phyloP scores from a whole-genome alignment of 2,888 invertebrate species.

The Falcaria lacertinaria region DNA sequence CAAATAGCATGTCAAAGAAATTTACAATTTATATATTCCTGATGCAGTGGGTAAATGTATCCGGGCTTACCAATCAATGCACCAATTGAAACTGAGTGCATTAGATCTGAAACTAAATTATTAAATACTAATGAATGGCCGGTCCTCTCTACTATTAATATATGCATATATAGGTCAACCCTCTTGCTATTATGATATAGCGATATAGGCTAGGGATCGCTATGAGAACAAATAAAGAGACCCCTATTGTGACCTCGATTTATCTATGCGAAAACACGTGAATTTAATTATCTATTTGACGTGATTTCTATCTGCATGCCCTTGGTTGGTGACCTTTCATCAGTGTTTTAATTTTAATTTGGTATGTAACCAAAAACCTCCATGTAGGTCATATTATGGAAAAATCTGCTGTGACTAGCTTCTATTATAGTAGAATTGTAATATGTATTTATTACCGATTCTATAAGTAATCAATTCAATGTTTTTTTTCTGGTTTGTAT shows the following conservation, averaged over 20 bases:
- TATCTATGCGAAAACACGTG: neutral
- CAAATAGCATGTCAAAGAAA: neutral
- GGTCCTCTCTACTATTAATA: neutral
- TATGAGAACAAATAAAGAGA: neutral
- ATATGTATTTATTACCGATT: no score
- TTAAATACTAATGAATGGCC: neutral
- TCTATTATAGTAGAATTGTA: no score
- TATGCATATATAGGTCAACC: neutral
- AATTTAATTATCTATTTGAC: neutral
- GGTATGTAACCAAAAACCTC: no score
- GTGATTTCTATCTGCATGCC: neutral
- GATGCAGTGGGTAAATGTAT: neutral
- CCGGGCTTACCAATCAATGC: constrained; percentile 5
- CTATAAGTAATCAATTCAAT: no score
- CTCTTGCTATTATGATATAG: neutral
- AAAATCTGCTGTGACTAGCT: no score
- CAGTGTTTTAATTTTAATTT: no score
- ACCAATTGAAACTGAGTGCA: neutral
- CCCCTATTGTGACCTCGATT: neutral
- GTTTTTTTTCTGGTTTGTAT: no score
- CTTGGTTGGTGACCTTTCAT: neutral
- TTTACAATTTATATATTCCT: neutral
- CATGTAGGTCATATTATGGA: no score
- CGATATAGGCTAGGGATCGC: neutral
- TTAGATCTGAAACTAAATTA: neutral